phyloP scores from a whole-genome alignment of 2,797 vertebrate genomes.

The Falco berigora region DNA sequence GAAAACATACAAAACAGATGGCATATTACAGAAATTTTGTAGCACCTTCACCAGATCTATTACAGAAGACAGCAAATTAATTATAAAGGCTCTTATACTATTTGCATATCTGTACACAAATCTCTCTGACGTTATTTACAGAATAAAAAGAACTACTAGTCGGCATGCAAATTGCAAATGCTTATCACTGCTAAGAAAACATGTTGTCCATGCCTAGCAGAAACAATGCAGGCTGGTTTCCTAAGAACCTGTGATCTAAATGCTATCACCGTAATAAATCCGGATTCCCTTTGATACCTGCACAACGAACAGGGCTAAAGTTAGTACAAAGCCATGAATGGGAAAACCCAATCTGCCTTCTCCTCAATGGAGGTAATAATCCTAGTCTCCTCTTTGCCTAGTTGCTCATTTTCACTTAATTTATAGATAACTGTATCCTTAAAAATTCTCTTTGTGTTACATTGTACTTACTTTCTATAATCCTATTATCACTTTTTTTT shows the following conservation, averaged over 20 bases:
- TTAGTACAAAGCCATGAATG: not conserved
- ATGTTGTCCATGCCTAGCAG: not conserved
- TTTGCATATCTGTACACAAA: not conserved
- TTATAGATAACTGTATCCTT: not conserved
- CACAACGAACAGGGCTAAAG: not conserved
- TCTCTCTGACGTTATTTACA: not conserved
- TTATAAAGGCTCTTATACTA: not conserved
- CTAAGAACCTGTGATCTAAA: not conserved
- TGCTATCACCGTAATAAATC: not conserved
- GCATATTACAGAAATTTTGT: not conserved
- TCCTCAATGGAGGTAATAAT: not conserved
- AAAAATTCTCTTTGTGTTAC: not conserved
- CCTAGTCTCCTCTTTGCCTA: not conserved
- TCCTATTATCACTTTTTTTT: not conserved
- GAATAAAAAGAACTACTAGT: not conserved
- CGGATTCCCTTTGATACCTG: not conserved
- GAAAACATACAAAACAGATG: not conserved
- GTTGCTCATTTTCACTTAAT: not conserved
- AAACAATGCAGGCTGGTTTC: not conserved
- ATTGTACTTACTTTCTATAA: not conserved
- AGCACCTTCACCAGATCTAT: not conserved
- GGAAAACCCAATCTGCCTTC: not conserved
- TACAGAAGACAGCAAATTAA: constrained; percentile 8
- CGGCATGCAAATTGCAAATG: not conserved
- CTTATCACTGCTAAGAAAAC: not conserved